These are phyloP conservation scores for Plecturocebus donacophilus DNA, from an alignment of 2,113 vertebrate genomes.

Conservation along the genomic window DNA sequence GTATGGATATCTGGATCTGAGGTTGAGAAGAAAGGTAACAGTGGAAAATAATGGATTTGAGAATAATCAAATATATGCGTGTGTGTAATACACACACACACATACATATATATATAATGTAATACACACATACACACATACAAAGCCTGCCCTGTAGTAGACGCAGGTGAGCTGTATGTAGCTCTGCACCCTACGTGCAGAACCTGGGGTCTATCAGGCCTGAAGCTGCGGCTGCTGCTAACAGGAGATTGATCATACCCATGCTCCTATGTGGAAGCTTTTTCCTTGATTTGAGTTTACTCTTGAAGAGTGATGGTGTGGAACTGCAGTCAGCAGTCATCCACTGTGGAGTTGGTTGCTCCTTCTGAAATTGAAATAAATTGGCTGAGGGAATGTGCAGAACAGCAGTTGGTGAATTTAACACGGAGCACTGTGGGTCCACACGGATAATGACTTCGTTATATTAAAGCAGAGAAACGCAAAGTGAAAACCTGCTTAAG, in stretches of 20 bases:
- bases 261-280: neutral
- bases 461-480: conserved; percentile 61
- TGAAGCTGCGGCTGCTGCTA: neutral
- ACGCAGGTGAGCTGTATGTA: conserved; percentile 40
- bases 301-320: conserved; percentile 49
- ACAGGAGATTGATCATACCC: conserved; percentile 30
- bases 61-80: neutral
- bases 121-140: no score
- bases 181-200: conserved; percentile 47
- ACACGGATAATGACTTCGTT: conserved; percentile 42
- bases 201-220: neutral
- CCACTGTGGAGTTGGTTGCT: conserved; percentile 56
- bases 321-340: conserved; percentile 71
- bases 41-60: neutral
- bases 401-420: conserved; percentile 71
- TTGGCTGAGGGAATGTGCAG: conserved; percentile 71
- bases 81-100: no score
- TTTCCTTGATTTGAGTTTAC: conserved; percentile 16
- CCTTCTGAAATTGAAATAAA: conserved; percentile 77
- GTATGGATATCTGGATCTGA: neutral
- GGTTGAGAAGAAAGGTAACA: neutral
- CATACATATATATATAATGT: no score
- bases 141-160: conserved; percentile 36
- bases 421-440: conserved; percentile 59
- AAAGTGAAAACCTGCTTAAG: conserved; percentile 53